Evolutionary conservation across 35 echinoderm and acorn worm species (phyloP).

Genomic region (Strongylocentrotus purpuratus): DNA sequence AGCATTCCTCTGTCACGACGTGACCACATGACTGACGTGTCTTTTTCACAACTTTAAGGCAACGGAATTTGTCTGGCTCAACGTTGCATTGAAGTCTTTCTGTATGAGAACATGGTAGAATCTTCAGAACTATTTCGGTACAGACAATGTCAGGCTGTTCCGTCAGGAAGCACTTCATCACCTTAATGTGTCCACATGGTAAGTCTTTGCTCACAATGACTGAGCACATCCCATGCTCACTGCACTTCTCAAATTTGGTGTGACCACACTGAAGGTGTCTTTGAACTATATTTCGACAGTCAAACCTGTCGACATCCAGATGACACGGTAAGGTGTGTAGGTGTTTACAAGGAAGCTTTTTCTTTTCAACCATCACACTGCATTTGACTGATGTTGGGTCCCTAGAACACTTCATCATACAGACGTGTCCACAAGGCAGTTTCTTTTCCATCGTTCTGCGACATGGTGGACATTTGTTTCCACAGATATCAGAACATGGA

Average conservation of each 20-base stretch:
- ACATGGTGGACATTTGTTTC: conserved; percentile 57
- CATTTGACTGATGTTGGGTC: not conserved
- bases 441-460: not conserved
- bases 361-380: conserved; percentile 20
- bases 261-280: conserved; percentile 55
- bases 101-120: conserved; percentile 36
- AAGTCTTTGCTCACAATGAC: conserved; percentile 6
- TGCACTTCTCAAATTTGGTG: not conserved
- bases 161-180: conserved; percentile 21
- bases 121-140: not conserved
- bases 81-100: not conserved
- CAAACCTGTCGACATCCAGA: not conserved
- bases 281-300: not conserved
- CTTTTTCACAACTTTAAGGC: not conserved
- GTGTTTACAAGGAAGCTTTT: conserved; percentile 27
- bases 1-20: conserved; percentile 16
- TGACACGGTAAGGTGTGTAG: not conserved
- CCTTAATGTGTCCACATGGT: conserved; percentile 26
- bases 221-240: not conserved
- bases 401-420: not conserved
- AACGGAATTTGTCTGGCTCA: not conserved
- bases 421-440: conserved; percentile 30
- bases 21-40: conserved; percentile 55
- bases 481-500: not conserved
- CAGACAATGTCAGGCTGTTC: not conserved